Base-by-base conservation (phyloP, 1,140 invertebrate species). In the Babylonia areolata region DNA sequence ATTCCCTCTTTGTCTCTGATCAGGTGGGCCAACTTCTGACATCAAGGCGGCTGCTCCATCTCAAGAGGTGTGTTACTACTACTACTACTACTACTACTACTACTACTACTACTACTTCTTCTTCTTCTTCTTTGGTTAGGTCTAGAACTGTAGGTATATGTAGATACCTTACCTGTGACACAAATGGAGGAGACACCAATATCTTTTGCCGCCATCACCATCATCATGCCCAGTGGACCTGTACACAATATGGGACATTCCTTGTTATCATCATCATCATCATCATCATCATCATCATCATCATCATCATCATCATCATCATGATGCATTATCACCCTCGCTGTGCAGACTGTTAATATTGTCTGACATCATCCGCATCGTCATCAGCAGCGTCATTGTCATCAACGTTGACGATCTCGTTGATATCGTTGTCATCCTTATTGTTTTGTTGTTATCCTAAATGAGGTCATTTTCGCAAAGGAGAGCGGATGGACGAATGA, bases 151-250 rank as follows among this genome's bases (percentile, higher is more conserved):
- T 20, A 2, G 35, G 35, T 40, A 20, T 6, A 42, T 33, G 31
- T 6, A 77, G 23, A 28, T 35, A 31, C 23, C 86, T 78, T 89
- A 97, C 97, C 98, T 88, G 97, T 97, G 20, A 99, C 96, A 64
- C 97, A 94, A 35, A 98, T 95, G 93, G 96, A 96, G 3, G 95
- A 95, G 0, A 97, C 98, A 6, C 98, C 98, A 96, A 98, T 97
- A 0, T 97, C 96, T 95, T 97, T 97, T 3, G 98, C 98, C 15
- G 96, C 95, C 40, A 99, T 90, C 84, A 99, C 92, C 31, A 96
- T 96, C 0, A 98, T 96, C 12, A 99, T 95, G 33, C 98, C 98
- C 89, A 31, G 97, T 31, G 97, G 97, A 64, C 97, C 98, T 90
- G 81, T 20, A 54, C 33, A 87, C 97, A 46, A 97, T 92, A 1